phyloP scores from a whole-genome alignment of 2,888 invertebrate genomes.

The Hirtodrosophila duncani region DNA sequence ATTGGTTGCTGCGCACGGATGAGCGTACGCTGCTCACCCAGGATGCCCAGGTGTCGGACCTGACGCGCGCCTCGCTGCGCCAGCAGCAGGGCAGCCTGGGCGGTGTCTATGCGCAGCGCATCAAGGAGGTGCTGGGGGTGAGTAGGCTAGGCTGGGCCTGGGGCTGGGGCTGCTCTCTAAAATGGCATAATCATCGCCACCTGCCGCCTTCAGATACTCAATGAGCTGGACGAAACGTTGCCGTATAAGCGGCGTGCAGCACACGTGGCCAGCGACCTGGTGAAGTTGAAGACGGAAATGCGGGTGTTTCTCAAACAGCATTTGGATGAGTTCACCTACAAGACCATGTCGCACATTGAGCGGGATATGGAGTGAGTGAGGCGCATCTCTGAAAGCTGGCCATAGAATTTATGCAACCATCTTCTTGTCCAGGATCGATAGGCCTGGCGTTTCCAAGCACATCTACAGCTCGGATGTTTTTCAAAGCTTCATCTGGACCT shows the following conservation, averaged over 20 bases:
- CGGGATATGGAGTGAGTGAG: conserved; percentile 77
- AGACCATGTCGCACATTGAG: conserved; percentile 77
- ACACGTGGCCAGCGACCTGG: conserved; percentile 68
- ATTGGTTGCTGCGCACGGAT: conserved; percentile 77
- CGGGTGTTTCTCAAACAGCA: conserved; percentile 72
- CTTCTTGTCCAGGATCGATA: conserved; percentile 61
- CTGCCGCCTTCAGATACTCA: conserved; percentile 65
- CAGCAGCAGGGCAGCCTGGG: conserved; percentile 75
- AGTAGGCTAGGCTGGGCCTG: conserved; percentile 17
- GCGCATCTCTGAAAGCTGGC: neutral
- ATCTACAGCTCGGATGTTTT: conserved; percentile 75
- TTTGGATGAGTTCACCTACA: conserved; percentile 77
- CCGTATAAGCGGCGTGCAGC: conserved; percentile 49
- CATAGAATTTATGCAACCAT: neutral
- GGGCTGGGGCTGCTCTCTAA: no score
- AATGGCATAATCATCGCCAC: no score
- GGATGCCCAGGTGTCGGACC: conserved; percentile 70
- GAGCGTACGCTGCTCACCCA: conserved; percentile 77
- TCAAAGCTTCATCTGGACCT: conserved; percentile 76
- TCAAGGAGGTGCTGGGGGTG: conserved; percentile 76
- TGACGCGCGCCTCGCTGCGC: conserved; percentile 71
- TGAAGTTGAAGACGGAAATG: conserved; percentile 74
- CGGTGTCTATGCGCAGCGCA: conserved; percentile 75
- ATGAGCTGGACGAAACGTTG: conserved; percentile 75
- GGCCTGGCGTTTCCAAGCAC: conserved; percentile 75